Evolutionary conservation across 2,113 vertebrate genomes (phyloP).

Genomic region (Phalacrocorax carbo): DNA sequence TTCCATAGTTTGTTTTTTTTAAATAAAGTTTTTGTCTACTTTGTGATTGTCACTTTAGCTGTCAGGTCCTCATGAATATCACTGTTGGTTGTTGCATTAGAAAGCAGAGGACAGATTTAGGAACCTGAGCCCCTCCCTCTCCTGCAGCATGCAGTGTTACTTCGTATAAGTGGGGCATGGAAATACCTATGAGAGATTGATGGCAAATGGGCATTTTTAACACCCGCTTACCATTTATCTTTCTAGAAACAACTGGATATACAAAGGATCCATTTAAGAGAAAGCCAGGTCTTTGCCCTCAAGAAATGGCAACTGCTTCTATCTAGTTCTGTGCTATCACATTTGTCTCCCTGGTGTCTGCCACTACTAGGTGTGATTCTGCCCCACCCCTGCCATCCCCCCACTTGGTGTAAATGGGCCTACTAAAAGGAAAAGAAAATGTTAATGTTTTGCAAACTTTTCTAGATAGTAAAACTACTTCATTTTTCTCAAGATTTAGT

Average conservation of each 20-base stretch:
- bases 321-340: not conserved
- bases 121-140: accelerated
- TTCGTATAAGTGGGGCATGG: not conserved
- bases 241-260: not conserved
- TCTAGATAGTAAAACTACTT: not conserved
- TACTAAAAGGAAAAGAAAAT: not conserved
- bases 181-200: not conserved
- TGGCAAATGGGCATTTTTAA: not conserved
- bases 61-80: not conserved
- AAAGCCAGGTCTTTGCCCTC: not conserved
- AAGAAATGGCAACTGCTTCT: not conserved
- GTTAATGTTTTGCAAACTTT: not conserved
- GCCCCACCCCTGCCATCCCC: too few species aligned
- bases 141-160: not conserved
- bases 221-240: not conserved
- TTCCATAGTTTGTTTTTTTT: not conserved
- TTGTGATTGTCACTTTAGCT: not conserved
- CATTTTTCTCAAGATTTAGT: not conserved
- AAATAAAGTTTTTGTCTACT: not conserved
- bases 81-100: not conserved
- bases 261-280: not conserved
- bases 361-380: not conserved
- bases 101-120: not conserved
- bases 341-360: not conserved
- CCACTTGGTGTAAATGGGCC: not conserved